These are phyloP conservation scores for Hucho hucho DNA, from an alignment of 2,113 vertebrate genomes.

Conservation along the genomic window DNA sequence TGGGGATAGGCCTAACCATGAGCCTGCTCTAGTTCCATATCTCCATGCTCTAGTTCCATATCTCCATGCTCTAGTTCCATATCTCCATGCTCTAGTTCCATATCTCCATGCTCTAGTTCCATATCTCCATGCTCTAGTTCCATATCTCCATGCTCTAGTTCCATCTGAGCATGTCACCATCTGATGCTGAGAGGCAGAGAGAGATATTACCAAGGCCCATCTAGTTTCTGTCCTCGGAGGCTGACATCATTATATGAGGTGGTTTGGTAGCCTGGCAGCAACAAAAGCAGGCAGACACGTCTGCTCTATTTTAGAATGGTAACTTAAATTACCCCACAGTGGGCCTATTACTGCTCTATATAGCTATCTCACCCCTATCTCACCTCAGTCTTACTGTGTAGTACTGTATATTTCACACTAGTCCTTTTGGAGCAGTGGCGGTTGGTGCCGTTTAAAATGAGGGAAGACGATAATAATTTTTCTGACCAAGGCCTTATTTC, in stretches of 20 bases:
- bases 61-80: neutral
- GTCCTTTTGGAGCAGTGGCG: neutral
- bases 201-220: constrained; percentile 1
- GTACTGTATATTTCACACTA: neutral
- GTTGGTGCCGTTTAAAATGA: no score
- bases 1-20: no score
- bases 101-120: no score
- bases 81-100: neutral
- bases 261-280: constrained; percentile 24
- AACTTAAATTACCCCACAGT: neutral
- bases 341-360: neutral
- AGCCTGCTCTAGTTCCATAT: no score
- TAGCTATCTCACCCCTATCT: neutral
- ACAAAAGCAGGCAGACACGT: constrained; percentile 19
- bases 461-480: no score
- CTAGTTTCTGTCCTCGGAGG: neutral
- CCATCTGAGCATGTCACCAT: neutral
- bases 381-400: neutral
- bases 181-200: neutral
- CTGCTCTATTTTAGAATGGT: constrained; percentile 8
- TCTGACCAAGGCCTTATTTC: no score
- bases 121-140: no score
- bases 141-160: neutral
- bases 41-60: neutral
- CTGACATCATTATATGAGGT: constrained; percentile 14